Conservation (phyloP, 2,888 invertebrate genomes). For the Tenthredo livida region DNA sequence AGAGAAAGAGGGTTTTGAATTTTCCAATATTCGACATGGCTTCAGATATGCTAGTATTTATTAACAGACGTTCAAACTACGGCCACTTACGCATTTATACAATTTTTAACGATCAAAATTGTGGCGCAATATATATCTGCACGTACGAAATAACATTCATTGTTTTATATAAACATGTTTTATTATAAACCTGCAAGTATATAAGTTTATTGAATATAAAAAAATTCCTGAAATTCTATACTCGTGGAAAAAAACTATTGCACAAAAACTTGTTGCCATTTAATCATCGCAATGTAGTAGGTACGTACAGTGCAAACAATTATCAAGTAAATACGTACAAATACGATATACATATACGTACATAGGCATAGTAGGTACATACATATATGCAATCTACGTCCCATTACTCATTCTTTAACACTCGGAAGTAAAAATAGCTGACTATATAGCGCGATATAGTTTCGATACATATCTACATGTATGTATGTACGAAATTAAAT, state of each 20-base stretch:
- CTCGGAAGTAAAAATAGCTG: not conserved
- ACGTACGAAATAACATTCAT: not conserved
- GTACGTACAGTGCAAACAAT: not conserved
- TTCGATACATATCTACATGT: not conserved
- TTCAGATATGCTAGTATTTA: not conserved
- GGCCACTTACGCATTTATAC: not conserved
- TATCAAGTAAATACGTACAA: not conserved
- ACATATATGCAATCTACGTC: not conserved
- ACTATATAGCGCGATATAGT: not conserved
- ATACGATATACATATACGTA: not conserved
- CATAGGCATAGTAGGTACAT: too few relatives aligned
- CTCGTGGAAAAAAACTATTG: not conserved
- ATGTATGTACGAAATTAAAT: not conserved
- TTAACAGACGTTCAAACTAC: not conserved
- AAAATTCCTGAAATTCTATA: not conserved
- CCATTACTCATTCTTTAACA: not conserved
- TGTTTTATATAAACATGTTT: not conserved
- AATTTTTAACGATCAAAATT: not conserved
- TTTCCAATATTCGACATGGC: not conserved
- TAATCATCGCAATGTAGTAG: not conserved
- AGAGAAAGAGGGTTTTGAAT: not conserved
- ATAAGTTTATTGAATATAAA: not conserved
- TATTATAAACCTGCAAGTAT: not conserved
- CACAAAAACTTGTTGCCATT: not conserved
- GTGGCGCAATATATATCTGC: not conserved